Evolutionary conservation across 2,888 invertebrate genomes (phyloP).

Genomic region (Drosophila atroscutellata): DNA sequence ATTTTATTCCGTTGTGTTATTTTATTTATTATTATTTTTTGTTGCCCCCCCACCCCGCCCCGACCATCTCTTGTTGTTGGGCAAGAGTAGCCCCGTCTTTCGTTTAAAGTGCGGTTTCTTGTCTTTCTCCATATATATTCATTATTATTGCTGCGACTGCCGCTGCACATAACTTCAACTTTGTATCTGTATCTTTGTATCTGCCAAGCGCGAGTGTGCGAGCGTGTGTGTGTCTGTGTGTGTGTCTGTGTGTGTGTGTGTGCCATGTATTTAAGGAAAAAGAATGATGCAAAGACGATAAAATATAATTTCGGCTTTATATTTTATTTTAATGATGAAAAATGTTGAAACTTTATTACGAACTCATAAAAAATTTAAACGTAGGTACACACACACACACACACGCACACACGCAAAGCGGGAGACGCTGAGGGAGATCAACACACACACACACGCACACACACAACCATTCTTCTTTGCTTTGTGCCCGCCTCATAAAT

Average conservation of each 20-base stretch:
- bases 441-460: slow-evolving; percentile 32
- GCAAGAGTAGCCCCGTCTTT: slow-evolving; percentile 63
- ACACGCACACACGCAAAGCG: slow-evolving; percentile 5
- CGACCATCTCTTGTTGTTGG: slow-evolving; percentile 2
- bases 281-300: slow-evolving; percentile 82
- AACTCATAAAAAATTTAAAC: slow-evolving; percentile 81
- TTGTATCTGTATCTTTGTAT: slow-evolving; percentile 77
- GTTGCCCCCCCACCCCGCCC: neutral
- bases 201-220: slow-evolving; percentile 36
- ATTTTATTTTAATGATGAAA: slow-evolving; percentile 85
- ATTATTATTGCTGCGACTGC: slow-evolving; percentile 73
- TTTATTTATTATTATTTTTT: slow-evolving; percentile 72
- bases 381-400: slow-evolving; percentile 57
- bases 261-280: slow-evolving; percentile 77
- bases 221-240: slow-evolving; percentile 1
- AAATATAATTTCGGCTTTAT: slow-evolving; percentile 83
- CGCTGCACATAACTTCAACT: slow-evolving; percentile 78
- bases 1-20: slow-evolving; percentile 66
- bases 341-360: slow-evolving; percentile 84
- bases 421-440: slow-evolving; percentile 40
- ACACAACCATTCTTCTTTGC: slow-evolving; percentile 29
- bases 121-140: slow-evolving; percentile 80
- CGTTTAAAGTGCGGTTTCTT: slow-evolving; percentile 80
- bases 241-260: slow-evolving; percentile 56
- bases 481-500: slow-evolving; percentile 69